Evolutionary conservation across 2,888 invertebrate species (phyloP).

Genomic region (Lycaena phlaeas): DNA sequence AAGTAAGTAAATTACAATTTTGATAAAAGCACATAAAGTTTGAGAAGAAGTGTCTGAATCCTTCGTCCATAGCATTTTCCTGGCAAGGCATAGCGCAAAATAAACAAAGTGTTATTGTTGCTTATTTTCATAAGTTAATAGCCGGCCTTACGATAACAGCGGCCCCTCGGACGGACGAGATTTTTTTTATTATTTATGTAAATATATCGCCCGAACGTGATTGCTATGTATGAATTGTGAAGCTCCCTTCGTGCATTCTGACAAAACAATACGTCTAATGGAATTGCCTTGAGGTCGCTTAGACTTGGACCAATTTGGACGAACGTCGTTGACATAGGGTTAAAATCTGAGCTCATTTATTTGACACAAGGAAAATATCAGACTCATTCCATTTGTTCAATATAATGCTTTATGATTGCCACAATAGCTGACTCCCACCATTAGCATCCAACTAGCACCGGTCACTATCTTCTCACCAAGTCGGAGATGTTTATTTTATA

Average conservation of each 20-base stretch:
- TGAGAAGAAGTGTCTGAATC: constrained; percentile 36
- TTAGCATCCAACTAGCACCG: no score
- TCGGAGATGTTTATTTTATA: no score
- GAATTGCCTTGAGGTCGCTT: constrained; percentile 8
- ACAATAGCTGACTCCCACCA: no score
- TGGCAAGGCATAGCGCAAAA: constrained; percentile 60
- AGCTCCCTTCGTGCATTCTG: neutral
- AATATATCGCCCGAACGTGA: constrained; percentile 30
- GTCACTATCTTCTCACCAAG: no score
- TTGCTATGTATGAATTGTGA: constrained; percentile 21
- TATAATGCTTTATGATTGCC: no score
- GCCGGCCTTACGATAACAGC: constrained; percentile 31
- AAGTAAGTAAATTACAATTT: no score
- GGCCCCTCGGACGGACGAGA: constrained; percentile 23
- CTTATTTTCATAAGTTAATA: constrained; percentile 73
- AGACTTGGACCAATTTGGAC: constrained; percentile 1
- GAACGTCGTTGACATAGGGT: no score
- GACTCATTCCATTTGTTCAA: no score
- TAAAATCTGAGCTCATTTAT: no score
- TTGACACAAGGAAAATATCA: no score
- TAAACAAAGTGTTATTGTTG: constrained; percentile 70
- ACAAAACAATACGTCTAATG: constrained; percentile 5
- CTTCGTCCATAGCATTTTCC: constrained; percentile 51
- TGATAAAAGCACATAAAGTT: no score
- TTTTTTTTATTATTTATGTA: constrained; percentile 38